Base-by-base conservation (phyloP, 2,113 vertebrate genomes). In the Amazona vittata region DNA sequence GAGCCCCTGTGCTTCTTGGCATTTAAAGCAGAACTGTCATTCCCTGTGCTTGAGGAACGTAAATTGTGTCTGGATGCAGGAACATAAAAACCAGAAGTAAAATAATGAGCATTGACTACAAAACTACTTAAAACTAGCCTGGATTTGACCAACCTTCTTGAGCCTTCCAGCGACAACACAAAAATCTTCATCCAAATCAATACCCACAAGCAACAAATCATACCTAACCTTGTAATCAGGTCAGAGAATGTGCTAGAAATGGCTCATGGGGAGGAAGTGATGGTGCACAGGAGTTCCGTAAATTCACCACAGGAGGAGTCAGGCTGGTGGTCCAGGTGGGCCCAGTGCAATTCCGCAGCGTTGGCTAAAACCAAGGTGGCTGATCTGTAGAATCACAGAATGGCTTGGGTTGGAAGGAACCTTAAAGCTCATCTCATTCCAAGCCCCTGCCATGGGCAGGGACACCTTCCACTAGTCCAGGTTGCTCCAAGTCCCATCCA, bases 361-460 rank as follows among this genome's bases (percentile, higher is more conserved):
- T 13, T 33, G 7, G 44, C 35, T 31, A 29, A 65, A 74, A 26
- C 17, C 12, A 8, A 47, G 0, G 0, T 15, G 37, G n/a, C 20
- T 74, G 59, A 39, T 39, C 35, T 43, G 7, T 22, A n/a, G 57
- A 59, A 59, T n/a, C 55, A 59, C 55, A n/a, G 33, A 35, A 35
- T 15, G 14, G 57, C 22, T 24, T 59, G 57, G 57, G 33, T 35
- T 35, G 57, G 21, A 59, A 59, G n/a, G 57, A 13, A 59, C 57
- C 9, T 59, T 35, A 35, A 35, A 59, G 57, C n/a, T 59, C 57
- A 24, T 15, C 33, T 22, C 33, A 24, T 35, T 35, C 33, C 57
- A 59, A 35, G 13, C 33, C 21, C 13, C 33, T 59, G 9, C 33
- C 57, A 35, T 14, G 7, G 57, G 33, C 57, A 59, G 57, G 57